phyloP scores from a whole-genome alignment of 2,888 invertebrate species.

The Pherbina coryleti region DNA sequence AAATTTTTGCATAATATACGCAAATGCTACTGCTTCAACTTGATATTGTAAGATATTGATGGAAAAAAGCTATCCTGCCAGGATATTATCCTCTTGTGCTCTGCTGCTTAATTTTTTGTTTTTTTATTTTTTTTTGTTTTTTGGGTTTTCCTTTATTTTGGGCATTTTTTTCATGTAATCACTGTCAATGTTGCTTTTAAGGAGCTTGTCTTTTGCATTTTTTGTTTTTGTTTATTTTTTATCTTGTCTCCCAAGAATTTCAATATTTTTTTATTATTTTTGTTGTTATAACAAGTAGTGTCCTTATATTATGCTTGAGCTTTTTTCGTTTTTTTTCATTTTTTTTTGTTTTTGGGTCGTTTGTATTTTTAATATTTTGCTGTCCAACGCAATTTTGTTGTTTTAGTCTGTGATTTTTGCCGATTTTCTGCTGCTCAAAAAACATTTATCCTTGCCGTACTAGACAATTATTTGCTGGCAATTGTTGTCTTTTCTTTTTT shows the following conservation, averaged over 20 bases:
- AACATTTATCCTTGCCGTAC: constrained; percentile 18
- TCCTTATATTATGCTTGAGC: background rate
- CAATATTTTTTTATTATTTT: constrained; percentile 18
- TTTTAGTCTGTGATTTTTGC: constrained; percentile 15
- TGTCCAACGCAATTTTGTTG: background rate
- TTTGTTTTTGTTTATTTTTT: constrained; percentile 8
- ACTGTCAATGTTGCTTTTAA: constrained; percentile 32
- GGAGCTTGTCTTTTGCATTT: constrained; percentile 28
- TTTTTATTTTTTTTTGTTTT: constrained; percentile 5
- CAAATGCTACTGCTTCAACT: constrained; percentile 9
- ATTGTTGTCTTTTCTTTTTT: background rate
- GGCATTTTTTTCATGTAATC: constrained; percentile 33
- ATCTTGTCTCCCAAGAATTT: background rate
- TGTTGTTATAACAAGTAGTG: constrained; percentile 2
- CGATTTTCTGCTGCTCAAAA: constrained; percentile 11
- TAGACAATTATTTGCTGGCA: constrained; percentile 12
- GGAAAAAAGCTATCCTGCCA: constrained; percentile 3
- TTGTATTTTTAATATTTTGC: background rate
- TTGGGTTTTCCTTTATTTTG: background rate
- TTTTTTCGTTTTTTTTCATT: no score
- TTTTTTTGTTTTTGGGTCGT: no score
- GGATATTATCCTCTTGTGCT: constrained; percentile 34
- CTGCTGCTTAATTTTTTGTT: background rate
- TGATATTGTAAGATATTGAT: constrained; percentile 17
- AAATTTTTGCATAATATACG: constrained; percentile 24